phyloP scores from a whole-genome alignment of 2,113 vertebrate species.

The Dicerorhinus sumatrensis region DNA sequence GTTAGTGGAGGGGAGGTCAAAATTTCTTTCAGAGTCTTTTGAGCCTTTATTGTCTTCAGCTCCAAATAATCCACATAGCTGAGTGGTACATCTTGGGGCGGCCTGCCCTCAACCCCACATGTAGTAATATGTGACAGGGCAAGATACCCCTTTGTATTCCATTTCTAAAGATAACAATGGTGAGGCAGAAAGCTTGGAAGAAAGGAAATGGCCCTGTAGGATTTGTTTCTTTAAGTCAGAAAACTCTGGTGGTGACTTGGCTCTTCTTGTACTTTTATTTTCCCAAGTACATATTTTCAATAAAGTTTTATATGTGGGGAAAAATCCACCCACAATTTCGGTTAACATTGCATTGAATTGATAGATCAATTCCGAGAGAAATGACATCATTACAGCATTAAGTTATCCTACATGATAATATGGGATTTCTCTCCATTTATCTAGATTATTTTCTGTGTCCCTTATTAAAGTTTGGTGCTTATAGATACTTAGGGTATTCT shows the following conservation, averaged over 20 bases:
- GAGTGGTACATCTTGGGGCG: too few relatives aligned
- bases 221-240: neutral
- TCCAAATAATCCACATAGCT: too few relatives aligned
- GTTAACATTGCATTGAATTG: neutral
- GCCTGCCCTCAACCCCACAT: neutral
- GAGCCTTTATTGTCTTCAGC: too few relatives aligned
- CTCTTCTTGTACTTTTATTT: neutral
- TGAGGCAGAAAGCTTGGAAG: neutral
- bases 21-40: too few relatives aligned
- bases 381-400: neutral
- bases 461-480: neutral
- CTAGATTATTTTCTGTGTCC: neutral
- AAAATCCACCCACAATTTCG: neutral
- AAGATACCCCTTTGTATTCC: neutral
- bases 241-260: neutral
- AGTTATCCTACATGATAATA: neutral
- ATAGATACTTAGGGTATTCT: neutral
- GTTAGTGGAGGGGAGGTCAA: too few relatives aligned
- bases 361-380: too few relatives aligned
- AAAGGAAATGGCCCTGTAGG: neutral
- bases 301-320: neutral
- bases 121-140: neutral
- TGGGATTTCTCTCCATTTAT: neutral
- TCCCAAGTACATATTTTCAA: neutral
- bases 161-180: neutral